These are phyloP conservation scores for Chironomus tepperi DNA, from an alignment of 1,140 invertebrate genomes.

Conservation along the genomic window DNA sequence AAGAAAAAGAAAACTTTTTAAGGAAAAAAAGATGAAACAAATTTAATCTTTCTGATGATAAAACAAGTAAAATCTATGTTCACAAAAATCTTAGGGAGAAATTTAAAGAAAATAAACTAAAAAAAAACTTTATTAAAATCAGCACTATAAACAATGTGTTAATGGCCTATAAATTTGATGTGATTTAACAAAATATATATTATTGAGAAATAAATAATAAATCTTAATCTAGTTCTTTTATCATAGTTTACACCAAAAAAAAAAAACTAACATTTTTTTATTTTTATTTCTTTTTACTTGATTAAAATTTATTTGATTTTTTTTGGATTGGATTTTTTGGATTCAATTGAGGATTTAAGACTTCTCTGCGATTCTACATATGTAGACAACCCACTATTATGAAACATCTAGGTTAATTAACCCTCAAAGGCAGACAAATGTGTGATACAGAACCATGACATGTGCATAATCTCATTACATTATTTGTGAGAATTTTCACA, in stretches of 20 bases:
- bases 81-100: constrained; percentile 12
- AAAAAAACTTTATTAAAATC: not conserved
- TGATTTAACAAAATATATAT: constrained; percentile 4
- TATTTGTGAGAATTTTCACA: too few relatives aligned
- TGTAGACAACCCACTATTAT: too few relatives aligned
- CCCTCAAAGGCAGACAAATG: too few relatives aligned
- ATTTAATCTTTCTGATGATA: constrained; percentile 1
- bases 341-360: not conserved
- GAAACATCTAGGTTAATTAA: too few relatives aligned
- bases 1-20: not conserved
- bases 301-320: not conserved
- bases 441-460: too few relatives aligned
- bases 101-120: not conserved
- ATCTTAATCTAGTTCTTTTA: too few relatives aligned
- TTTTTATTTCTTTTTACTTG: not conserved
- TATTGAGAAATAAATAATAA: not conserved
- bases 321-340: not conserved
- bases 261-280: too few relatives aligned
- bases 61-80: not conserved
- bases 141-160: constrained; percentile 13
- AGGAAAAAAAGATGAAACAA: not conserved
- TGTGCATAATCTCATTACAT: too few relatives aligned
- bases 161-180: constrained; percentile 7
- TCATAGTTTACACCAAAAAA: too few relatives aligned
- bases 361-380: too few relatives aligned